These are phyloP conservation scores for Hycleus phaleratus DNA, from an alignment of 1,140 invertebrate species.

Conservation along the genomic window DNA sequence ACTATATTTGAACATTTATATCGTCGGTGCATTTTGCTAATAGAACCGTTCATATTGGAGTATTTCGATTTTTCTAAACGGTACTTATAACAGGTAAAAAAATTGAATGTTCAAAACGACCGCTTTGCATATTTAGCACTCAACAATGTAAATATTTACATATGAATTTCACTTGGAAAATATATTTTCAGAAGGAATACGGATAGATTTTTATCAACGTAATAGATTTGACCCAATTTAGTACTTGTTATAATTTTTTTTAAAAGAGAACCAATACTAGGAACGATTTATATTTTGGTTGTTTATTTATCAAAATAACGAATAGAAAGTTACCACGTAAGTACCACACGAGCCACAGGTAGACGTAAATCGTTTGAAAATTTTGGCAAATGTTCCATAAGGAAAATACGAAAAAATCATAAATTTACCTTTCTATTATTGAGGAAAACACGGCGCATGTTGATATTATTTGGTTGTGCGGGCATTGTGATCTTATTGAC, in stretches of 20 bases:
- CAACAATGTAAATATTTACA: constrained; percentile 4
- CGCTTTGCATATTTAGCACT: constrained; percentile 6
- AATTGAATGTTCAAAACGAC: background rate
- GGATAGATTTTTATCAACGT: too few species aligned
- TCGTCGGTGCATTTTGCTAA: too few species aligned
- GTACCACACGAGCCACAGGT: background rate
- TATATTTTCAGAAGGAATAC: too few species aligned
- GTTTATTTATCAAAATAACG: background rate
- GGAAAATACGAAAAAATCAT: background rate
- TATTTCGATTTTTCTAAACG: too few species aligned
- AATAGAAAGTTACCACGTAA: background rate
- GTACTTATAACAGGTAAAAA: too few species aligned
- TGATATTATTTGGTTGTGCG: constrained; percentile 26
- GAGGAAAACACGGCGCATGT: constrained; percentile 27
- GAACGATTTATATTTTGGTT: background rate
- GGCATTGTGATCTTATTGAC: constrained; percentile 30
- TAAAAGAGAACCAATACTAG: too few species aligned
- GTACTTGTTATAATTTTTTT: too few species aligned
- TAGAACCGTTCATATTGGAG: too few species aligned
- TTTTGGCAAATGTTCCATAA: too few species aligned
- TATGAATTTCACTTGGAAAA: too few species aligned
- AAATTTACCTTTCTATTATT: constrained; percentile 21
- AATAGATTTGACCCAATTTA: too few species aligned
- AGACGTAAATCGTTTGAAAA: background rate
- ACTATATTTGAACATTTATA: too few species aligned